phyloP scores from a whole-genome alignment of 2,888 invertebrate species.

The Andrena haemorrhoa region DNA sequence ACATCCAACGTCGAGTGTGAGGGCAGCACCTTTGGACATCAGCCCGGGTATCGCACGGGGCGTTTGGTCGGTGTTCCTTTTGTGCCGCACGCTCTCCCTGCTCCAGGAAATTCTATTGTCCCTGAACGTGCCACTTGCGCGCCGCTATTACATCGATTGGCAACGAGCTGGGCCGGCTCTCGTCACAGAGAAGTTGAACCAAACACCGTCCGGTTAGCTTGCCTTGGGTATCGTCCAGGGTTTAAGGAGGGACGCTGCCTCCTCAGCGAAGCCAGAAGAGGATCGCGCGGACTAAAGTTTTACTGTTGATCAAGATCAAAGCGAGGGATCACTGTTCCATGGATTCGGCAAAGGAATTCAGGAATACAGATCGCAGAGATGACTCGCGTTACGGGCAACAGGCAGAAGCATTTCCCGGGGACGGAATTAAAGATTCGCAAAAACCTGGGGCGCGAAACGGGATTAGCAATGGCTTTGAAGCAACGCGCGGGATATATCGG shows the following conservation, averaged over 20 bases:
- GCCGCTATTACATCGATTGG: background rate
- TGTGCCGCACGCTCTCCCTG: conserved; percentile 32
- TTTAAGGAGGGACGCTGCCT: background rate
- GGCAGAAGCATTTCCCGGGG: background rate
- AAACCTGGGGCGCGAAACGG: background rate
- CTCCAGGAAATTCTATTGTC: conserved; percentile 82
- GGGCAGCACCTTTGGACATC: conserved; percentile 84
- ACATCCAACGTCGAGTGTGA: conserved; percentile 78
- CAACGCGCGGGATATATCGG: background rate
- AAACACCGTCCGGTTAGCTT: rapidly evolving
- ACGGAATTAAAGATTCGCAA: conserved; percentile 29
- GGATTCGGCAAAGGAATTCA: conserved; percentile 67
- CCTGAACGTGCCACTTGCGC: conserved; percentile 27
- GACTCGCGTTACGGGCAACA: conserved; percentile 73
- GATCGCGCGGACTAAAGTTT: conserved; percentile 78
- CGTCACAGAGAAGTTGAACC: rapidly evolving
- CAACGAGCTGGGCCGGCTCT: background rate
- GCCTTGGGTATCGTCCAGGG: rapidly evolving
- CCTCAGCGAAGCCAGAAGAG: no score
- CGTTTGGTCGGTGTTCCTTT: conserved; percentile 71
- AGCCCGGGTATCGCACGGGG: conserved; percentile 81
- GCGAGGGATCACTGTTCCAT: conserved; percentile 72
- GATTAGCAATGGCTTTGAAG: background rate
- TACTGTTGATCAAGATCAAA: conserved; percentile 83
- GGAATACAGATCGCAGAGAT: conserved; percentile 68